Evolutionary conservation across 2,888 invertebrate genomes (phyloP).

Genomic region (Sesia bembeciformis): DNA sequence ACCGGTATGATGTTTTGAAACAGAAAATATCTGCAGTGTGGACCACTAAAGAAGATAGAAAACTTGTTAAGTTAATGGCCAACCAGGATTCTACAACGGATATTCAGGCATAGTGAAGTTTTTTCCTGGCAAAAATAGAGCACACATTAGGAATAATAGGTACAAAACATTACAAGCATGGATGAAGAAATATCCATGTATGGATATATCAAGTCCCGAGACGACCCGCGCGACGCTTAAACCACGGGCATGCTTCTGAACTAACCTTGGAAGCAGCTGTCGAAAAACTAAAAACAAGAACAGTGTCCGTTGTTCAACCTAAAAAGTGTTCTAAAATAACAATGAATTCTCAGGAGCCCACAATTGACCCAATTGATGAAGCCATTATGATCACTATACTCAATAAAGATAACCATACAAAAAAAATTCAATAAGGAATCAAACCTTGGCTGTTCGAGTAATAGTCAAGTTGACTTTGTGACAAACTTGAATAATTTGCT

Average conservation of each 20-base stretch:
- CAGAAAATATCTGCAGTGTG: conserved; percentile 65
- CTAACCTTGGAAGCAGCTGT: conserved; percentile 23
- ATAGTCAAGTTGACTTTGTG: conserved; percentile 1
- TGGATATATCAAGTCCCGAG: conserved; percentile 48
- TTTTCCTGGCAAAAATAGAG: conserved; percentile 72
- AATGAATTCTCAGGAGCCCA: conserved; percentile 28
- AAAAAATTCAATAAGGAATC: conserved; percentile 6
- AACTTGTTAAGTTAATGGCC: conserved; percentile 70
- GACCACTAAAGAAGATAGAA: conserved; percentile 76
- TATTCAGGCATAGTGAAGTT: conserved; percentile 59
- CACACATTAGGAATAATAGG: conserved; percentile 75
- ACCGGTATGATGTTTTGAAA: conserved; percentile 71
- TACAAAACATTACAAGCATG: conserved; percentile 69
- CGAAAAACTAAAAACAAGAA: conserved; percentile 42
- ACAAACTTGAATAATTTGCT: conserved; percentile 35
- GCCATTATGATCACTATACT: conserved; percentile 34
- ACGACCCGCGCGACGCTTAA: conserved; percentile 36
- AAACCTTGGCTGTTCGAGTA: background rate
- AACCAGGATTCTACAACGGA: conserved; percentile 44
- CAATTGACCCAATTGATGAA: conserved; percentile 40
- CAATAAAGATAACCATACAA: conserved; percentile 16
- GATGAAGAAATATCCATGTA: conserved; percentile 59
- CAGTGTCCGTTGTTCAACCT: conserved; percentile 24
- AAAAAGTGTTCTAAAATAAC: conserved; percentile 27
- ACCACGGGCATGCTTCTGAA: conserved; percentile 31